Evolutionary conservation across 1,140 invertebrate species (phyloP).

Genomic region (Drosophila tristis): DNA sequence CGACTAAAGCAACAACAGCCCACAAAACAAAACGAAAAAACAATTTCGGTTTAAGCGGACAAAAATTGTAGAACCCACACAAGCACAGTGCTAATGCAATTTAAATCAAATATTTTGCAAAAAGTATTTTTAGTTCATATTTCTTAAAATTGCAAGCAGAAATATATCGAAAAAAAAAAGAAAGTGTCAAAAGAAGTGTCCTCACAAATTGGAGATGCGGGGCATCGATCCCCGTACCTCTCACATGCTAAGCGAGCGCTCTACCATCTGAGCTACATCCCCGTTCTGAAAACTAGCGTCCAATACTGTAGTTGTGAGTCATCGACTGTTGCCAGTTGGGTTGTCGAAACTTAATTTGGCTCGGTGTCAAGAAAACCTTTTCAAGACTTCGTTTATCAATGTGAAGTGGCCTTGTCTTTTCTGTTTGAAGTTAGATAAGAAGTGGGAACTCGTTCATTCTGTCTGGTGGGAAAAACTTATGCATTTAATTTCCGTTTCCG

Average conservation of each 20-base stretch:
- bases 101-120: no score
- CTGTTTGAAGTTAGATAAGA: slow-evolving; percentile 55
- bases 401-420: slow-evolving; percentile 3
- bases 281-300: accelerated
- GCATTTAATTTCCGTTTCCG: slow-evolving; percentile 81
- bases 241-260: slow-evolving; percentile 94
- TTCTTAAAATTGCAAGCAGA: no score
- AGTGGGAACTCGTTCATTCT: slow-evolving; percentile 20
- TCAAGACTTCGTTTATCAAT: slow-evolving; percentile 15
- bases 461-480: slow-evolving; percentile 62
- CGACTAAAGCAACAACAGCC: no score
- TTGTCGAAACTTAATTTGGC: neutral
- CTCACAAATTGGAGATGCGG: slow-evolving; percentile 57
- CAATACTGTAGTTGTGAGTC: neutral
- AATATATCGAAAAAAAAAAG: neutral
- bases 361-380: slow-evolving; percentile 1
- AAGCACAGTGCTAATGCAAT: no score
- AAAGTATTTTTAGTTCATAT: no score
- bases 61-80: no score
- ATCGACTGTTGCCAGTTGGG: neutral
- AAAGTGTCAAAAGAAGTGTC: no score
- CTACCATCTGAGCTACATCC: slow-evolving; percentile 89
- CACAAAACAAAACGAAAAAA: no score
- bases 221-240: slow-evolving; percentile 93
- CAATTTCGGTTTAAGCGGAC: no score